Base-by-base conservation (phyloP, 2,113 vertebrate genomes). In the Phrynosoma platyrhinos region DNA sequence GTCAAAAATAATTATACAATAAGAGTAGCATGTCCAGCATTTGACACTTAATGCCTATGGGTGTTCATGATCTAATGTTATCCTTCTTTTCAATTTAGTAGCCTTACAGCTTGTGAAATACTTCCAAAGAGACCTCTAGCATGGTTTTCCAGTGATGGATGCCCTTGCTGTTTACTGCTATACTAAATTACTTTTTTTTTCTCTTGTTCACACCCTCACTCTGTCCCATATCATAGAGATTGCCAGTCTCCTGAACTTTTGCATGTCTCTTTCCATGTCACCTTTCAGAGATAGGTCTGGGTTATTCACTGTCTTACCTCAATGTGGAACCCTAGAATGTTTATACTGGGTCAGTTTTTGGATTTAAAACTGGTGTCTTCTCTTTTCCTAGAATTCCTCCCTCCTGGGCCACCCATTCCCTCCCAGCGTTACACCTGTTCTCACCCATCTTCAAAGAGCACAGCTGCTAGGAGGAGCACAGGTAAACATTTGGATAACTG, bases 361-460 rank as follows among this genome's bases (percentile, higher is more conserved):
- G 10, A 55, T 82, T 55, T 32, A 87, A 0, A 74, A n/a, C 72
- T 87, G 58, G 75, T 66, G 55, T 80, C 78, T 92, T 58, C 8
- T 94, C 25, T 91, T 32, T 32, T 77, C 53, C 47, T 90, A 99
- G 98, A 98, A 98, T 84, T 98, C 98, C 84, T 98, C 98, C 2
- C 95, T 99, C 74, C 96, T 98, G 91, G 98, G 98, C 58, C 97
- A 98, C 89, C 98, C 98, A 0, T 99, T 99, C 84, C 97, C 98
- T 64, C 95, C 97, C 74, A 97, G 94, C 23, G 97, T 98, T 36
- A 96, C 97, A 88, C 97, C 98, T 0, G 98, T 99, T 82, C 97
- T 99, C 94, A 99, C 97, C 85, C 98, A 98, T 90, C 97, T 99
- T 90, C 98, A 99, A 90, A 96, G 98, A 92, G 98, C 98, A 2